Evolutionary conservation across 92 coral and sea anemone genomes (phyloP).

Genomic region (Epizoanthus illoricatus): DNA sequence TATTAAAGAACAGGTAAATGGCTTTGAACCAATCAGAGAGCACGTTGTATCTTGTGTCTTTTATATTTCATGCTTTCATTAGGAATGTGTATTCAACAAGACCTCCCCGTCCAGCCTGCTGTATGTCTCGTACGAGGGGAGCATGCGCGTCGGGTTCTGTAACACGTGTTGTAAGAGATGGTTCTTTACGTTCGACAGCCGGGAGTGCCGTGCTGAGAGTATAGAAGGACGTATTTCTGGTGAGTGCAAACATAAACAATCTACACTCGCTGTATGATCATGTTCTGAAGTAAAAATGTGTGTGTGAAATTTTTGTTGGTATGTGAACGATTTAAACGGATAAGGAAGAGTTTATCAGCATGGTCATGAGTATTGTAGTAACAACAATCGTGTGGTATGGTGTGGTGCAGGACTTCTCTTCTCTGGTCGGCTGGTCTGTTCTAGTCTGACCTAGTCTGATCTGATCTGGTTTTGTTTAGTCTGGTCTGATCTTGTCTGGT

Average conservation of each 20-base stretch:
- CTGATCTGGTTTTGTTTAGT: too few species aligned
- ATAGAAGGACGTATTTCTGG: conserved; percentile 67
- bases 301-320: too few species aligned
- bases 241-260: not conserved
- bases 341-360: too few species aligned
- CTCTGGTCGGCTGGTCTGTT: too few species aligned
- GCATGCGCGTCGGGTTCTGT: conserved; percentile 80
- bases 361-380: too few species aligned
- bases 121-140: conserved; percentile 74
- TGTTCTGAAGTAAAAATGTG: not conserved
- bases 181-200: conserved; percentile 68
- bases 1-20: too few species aligned
- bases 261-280: not conserved
- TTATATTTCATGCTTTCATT: not conserved
- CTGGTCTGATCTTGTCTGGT: too few species aligned
- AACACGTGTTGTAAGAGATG: conserved; percentile 76
- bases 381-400: too few species aligned
- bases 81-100: conserved; percentile 73
- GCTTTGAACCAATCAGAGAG: too few species aligned
- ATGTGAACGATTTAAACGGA: too few species aligned
- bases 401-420: too few species aligned
- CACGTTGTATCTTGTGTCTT: not conserved
- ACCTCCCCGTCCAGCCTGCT: conserved; percentile 45
- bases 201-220: conserved; percentile 47
- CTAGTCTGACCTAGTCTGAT: too few species aligned